Conservation (phyloP, 2,888 invertebrate species). For the Isoperla grammatica region DNA sequence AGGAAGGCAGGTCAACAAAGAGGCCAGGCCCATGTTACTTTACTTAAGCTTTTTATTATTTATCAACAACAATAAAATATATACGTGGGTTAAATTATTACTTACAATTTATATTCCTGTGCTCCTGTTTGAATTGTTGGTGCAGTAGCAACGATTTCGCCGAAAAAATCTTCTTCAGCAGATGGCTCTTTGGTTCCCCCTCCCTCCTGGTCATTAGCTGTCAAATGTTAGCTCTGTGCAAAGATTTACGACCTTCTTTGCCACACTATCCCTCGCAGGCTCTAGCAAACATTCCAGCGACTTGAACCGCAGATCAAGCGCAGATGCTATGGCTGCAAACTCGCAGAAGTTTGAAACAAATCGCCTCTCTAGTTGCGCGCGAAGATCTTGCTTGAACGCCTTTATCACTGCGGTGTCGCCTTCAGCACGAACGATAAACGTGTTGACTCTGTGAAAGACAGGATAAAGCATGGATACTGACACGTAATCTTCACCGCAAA, state of each 20-base stretch:
- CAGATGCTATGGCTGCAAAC: background rate
- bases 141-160: too few species aligned
- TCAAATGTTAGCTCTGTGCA: too few species aligned
- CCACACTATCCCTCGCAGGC: too few species aligned
- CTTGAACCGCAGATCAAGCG: background rate
- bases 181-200: too few species aligned
- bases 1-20: too few species aligned
- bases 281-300: background rate
- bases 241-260: too few species aligned
- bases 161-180: too few species aligned
- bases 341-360: background rate
- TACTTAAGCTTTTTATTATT: background rate
- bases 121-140: too few species aligned
- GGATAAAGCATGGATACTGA: background rate
- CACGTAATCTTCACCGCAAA: background rate
- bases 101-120: too few species aligned
- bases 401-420: background rate
- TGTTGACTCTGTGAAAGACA: background rate
- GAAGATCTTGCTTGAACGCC: background rate
- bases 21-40: too few species aligned
- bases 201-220: too few species aligned
- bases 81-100: background rate
- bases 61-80: background rate
- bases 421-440: background rate
- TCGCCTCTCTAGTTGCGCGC: background rate